Base-by-base conservation (phyloP, 2,113 vertebrate genomes). In the Sminthopsis crassicaudata region DNA sequence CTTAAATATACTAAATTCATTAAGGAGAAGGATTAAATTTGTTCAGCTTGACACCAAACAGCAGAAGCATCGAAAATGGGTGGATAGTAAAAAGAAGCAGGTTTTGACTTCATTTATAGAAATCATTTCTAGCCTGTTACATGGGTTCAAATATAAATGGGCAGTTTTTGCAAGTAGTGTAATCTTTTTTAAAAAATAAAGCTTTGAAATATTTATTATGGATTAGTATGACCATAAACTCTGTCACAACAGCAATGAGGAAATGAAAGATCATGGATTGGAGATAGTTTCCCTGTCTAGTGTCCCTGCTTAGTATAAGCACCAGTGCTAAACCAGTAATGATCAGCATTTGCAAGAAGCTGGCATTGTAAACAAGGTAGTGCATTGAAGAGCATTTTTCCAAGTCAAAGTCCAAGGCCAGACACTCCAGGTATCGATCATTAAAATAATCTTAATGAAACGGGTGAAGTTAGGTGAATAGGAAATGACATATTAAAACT, bases 401-500 rank as follows among this genome's bases (percentile, higher is more conserved):
- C 26, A 84, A 84, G 67, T 84, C 92, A 36, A 89, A 92, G 25
- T 89, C 90, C 54, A 60, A 84, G 52, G 27, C 48, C 94, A 24
- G 84, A 54, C 0, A 26, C 36, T 0, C 0, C 0, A 0, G n/a
- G 30, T 19, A 55, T 91, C 12, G 7, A 57, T 99, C 98, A 99
- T 60, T 97, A 99, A 98, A 97, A 99, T 98, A 27, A 99, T 99
- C 98, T 99, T 99, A 98, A 99, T 99, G 97, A 99, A 99, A 98
- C 99, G 99, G 98, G 99, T 98, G 24, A 99, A 99, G 98, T 99
- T 99, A 0, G 99, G 99, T 1, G 99, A 99, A 90, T 99, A 99
- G 95, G 99, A 99, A 96, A 99, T 98, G 30, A 99, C 99, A 0
- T 99, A 99, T 98, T 99, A 99, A 98, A 99, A 99, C 97, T 99